These are phyloP conservation scores for Macquaria australasica DNA, from an alignment of 2,113 vertebrate genomes.

Conservation along the genomic window DNA sequence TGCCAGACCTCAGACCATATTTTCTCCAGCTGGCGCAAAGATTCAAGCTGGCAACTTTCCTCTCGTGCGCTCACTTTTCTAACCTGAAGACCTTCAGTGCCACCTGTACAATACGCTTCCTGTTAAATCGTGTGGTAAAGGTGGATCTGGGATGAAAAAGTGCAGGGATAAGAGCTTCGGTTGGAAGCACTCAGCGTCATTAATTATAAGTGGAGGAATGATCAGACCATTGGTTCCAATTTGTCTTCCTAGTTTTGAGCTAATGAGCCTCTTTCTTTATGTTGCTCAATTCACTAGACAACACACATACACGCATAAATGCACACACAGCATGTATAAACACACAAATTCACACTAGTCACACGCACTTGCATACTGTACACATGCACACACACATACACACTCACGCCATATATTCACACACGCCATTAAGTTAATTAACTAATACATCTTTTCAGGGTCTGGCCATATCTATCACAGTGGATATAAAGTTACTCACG, in stretches of 20 bases:
- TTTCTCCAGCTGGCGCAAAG: slow-evolving; percentile 34
- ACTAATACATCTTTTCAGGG: slow-evolving; percentile 62
- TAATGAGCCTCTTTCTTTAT: slow-evolving; percentile 67
- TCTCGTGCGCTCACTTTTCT: background rate
- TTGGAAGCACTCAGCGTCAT: slow-evolving; percentile 28
- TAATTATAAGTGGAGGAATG: slow-evolving; percentile 59
- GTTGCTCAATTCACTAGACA: slow-evolving; percentile 41
- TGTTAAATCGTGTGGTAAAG: background rate
- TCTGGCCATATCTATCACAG: slow-evolving; percentile 41
- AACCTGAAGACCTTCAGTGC: background rate
- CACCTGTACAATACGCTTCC: slow-evolving; percentile 20
- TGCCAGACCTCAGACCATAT: background rate
- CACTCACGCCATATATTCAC: slow-evolving; percentile 19
- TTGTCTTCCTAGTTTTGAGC: slow-evolving; percentile 66
- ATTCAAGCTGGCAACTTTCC: slow-evolving; percentile 9
- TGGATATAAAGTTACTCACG: slow-evolving; percentile 59
- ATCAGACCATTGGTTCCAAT: slow-evolving; percentile 61
- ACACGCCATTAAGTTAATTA: slow-evolving; percentile 66
- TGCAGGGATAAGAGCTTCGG: slow-evolving; percentile 1
- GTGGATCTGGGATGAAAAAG: background rate
- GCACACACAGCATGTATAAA: background rate
- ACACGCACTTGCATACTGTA: slow-evolving; percentile 16
- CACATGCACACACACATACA: background rate
- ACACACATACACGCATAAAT: background rate
- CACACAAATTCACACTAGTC: background rate